Evolutionary conservation across 2,888 invertebrate species (phyloP).

Genomic region (Metallyticus violacea): DNA sequence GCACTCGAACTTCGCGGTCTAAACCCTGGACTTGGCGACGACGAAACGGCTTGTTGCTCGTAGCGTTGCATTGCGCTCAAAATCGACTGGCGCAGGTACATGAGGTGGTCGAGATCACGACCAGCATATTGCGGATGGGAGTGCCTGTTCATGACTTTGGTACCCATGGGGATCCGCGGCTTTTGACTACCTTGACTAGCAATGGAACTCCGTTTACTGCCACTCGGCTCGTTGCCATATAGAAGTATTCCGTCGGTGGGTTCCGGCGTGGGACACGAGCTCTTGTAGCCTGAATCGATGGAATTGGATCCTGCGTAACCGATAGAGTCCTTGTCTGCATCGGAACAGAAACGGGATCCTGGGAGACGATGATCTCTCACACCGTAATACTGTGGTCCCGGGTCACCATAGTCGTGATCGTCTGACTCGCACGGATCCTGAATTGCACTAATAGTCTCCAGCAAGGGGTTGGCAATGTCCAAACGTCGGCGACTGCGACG

Average conservation of each 20-base stretch:
- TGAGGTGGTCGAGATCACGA: conserved; percentile 39
- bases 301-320: conserved; percentile 44
- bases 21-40: conserved; percentile 27
- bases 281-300: conserved; percentile 44
- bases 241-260: conserved; percentile 38
- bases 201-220: conserved; percentile 35
- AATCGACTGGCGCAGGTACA: conserved; percentile 40
- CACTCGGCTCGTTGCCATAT: conserved; percentile 35
- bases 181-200: conserved; percentile 36
- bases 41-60: conserved; percentile 32
- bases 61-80: conserved; percentile 41
- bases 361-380: conserved; percentile 24
- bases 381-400: conserved; percentile 10
- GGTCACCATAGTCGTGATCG: conserved; percentile 28
- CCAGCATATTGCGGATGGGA: conserved; percentile 34
- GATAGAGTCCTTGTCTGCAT: conserved; percentile 40
- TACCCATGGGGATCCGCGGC: conserved; percentile 42
- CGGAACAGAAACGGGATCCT: conserved; percentile 24
- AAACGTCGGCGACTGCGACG: conserved; percentile 30
- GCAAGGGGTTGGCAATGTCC: conserved; percentile 39
- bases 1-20: conserved; percentile 34
- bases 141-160: conserved; percentile 39
- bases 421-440: conserved; percentile 39
- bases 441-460: conserved; percentile 44
- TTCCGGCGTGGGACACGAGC: conserved; percentile 43